A percentile compares a stretch with the other conserved stretches of the same genome.
Evolutionary conservation across 35 echinoderm and acorn worm genomes (phyloP).

Genomic region (Holothuria glaberrima): DNA sequence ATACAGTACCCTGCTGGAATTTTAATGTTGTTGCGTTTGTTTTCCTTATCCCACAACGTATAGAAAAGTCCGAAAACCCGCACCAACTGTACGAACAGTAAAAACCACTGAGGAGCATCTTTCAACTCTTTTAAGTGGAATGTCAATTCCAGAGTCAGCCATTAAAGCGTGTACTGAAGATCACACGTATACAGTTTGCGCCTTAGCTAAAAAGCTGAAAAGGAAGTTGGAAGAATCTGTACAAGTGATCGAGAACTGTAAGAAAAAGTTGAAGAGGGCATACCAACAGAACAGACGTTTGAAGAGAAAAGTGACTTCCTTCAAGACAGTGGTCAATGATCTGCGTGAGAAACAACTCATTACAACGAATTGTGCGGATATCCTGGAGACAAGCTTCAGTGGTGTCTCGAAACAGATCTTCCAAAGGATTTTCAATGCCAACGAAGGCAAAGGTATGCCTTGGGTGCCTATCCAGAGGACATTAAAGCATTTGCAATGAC

Average conservation of each 20-base stretch:
- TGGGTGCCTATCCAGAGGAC: background rate
- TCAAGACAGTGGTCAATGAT: background rate
- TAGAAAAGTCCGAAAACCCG: background rate
- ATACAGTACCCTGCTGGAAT: too few relatives aligned
- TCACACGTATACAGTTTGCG: background rate
- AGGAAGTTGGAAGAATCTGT: background rate
- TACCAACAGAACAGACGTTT: background rate
- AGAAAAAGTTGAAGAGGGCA: background rate
- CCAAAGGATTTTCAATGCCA: background rate
- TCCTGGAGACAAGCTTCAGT: background rate
- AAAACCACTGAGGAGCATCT: background rate
- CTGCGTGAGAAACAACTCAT: background rate
- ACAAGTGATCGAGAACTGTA: background rate
- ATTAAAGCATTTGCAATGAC: conserved; percentile 61
- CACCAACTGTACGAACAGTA: background rate
- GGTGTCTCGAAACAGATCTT: too few relatives aligned
- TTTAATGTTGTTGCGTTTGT: too few relatives aligned
- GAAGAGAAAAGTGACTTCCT: background rate
- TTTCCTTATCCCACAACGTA: background rate
- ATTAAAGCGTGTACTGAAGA: background rate
- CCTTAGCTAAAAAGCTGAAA: background rate
- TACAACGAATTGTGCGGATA: background rate
- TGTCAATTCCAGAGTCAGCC: background rate
- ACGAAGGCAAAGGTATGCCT: background rate
- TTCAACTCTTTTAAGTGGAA: background rate